phyloP scores from a whole-genome alignment of 2,888 invertebrate genomes.

The Pogonocherus hispidulus region DNA sequence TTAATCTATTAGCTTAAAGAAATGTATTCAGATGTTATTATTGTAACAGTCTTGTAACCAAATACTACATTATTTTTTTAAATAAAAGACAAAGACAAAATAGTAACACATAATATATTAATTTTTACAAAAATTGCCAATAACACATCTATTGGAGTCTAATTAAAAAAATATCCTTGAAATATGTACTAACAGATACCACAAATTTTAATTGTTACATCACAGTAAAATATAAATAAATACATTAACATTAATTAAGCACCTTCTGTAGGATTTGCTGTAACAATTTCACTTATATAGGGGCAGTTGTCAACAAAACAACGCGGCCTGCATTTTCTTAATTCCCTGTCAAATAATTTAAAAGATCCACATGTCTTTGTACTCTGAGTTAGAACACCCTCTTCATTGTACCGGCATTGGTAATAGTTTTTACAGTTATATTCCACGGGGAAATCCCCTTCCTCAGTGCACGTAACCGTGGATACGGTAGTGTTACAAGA shows the following conservation, averaged over 20 bases:
- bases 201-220: not conserved
- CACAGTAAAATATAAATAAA: not conserved
- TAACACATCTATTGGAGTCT: too few species aligned
- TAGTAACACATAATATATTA: too few species aligned
- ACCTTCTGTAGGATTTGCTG: too few species aligned
- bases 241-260: too few species aligned
- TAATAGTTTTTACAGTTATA: slow-evolving; percentile 69
- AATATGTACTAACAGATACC: too few species aligned
- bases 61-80: too few species aligned
- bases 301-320: slow-evolving; percentile 60
- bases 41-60: too few species aligned
- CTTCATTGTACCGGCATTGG: slow-evolving; percentile 64
- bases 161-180: too few species aligned
- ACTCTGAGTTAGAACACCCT: slow-evolving; percentile 63
- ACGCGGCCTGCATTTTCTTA: slow-evolving; percentile 55
- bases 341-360: slow-evolving; percentile 67
- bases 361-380: slow-evolving; percentile 67
- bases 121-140: too few species aligned
- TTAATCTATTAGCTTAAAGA: too few species aligned
- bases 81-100: too few species aligned
- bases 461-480: slow-evolving; percentile 63
- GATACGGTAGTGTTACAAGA: slow-evolving; percentile 60
- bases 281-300: slow-evolving; percentile 31
- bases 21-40: too few species aligned
- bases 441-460: slow-evolving; percentile 67